phyloP scores from a whole-genome alignment of 2,888 invertebrate species.

The Agrochola litura region DNA sequence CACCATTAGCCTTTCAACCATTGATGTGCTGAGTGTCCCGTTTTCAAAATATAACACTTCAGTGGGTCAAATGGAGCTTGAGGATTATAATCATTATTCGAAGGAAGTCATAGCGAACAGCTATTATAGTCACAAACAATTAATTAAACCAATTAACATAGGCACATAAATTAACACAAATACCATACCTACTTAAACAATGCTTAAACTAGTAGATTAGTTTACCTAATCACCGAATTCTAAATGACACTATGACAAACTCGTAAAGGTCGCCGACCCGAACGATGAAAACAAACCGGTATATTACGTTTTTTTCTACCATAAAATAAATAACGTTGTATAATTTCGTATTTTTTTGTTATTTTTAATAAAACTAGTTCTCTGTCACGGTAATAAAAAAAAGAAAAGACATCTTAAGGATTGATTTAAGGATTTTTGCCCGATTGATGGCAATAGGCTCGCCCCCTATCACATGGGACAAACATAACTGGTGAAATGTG shows the following conservation, averaged over 20 bases:
- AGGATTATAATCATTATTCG: not conserved
- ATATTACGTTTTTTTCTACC: slow-evolving; percentile 42
- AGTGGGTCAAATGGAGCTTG: not conserved
- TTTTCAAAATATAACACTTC: not conserved
- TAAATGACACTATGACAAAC: slow-evolving; percentile 34
- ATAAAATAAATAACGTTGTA: slow-evolving; percentile 45
- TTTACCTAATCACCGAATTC: slow-evolving; percentile 58
- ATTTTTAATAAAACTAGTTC: slow-evolving; percentile 35
- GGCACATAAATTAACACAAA: slow-evolving; percentile 32
- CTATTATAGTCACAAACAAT: slow-evolving; percentile 3
- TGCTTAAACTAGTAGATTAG: slow-evolving; percentile 16
- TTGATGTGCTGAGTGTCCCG: not conserved
- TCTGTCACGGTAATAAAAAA: not conserved
- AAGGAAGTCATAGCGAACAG: slow-evolving; percentile 6
- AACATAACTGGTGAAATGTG: too few species aligned
- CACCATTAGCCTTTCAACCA: not conserved
- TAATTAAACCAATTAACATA: slow-evolving; percentile 23
- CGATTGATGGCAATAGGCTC: too few species aligned
- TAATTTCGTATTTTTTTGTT: slow-evolving; percentile 17
- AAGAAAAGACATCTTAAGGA: not conserved
- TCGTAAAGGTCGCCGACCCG: slow-evolving; percentile 36
- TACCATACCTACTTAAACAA: slow-evolving; percentile 4
- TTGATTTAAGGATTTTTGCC: too few species aligned
- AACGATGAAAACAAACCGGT: slow-evolving; percentile 49
- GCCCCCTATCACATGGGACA: too few species aligned